These are phyloP conservation scores for Beroe forskalii DNA, from an alignment of 37 sponge, comb jelly and placozoan species.

Conservation along the genomic window DNA sequence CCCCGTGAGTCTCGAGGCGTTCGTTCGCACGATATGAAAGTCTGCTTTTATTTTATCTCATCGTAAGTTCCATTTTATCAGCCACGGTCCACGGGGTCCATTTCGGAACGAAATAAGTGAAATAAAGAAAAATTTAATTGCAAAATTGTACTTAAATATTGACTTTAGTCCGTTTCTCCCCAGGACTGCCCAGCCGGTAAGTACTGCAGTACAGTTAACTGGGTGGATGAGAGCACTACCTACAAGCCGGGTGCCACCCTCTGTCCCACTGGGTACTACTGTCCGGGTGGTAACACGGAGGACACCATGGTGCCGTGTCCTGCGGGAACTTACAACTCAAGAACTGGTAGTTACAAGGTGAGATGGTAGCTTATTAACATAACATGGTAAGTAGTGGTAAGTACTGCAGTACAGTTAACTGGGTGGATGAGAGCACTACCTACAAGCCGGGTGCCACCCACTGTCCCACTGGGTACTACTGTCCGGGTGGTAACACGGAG, in stretches of 20 bases:
- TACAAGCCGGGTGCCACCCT: conserved; percentile 24
- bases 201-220: conserved; percentile 12
- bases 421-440: not conserved
- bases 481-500: too few species aligned
- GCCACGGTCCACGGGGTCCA: too few species aligned
- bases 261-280: conserved; percentile 67
- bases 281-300: conserved; percentile 62
- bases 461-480: too few species aligned
- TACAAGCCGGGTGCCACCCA: not conserved
- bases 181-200: conserved; percentile 45
- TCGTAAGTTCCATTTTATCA: too few species aligned
- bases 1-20: too few species aligned
- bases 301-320: conserved; percentile 61
- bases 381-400: too few species aligned
- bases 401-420: not conserved
- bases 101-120: too few species aligned
- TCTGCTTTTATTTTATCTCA: too few species aligned
- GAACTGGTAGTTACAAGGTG: conserved; percentile 13
- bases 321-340: conserved; percentile 64
- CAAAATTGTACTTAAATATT: too few species aligned
- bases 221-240: not conserved
- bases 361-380: too few species aligned
- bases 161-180: not conserved
- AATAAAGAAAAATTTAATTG: too few species aligned
- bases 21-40: too few species aligned